Conservation (phyloP, 2,113 vertebrate genomes). For the Bostrychus sinensis region DNA sequence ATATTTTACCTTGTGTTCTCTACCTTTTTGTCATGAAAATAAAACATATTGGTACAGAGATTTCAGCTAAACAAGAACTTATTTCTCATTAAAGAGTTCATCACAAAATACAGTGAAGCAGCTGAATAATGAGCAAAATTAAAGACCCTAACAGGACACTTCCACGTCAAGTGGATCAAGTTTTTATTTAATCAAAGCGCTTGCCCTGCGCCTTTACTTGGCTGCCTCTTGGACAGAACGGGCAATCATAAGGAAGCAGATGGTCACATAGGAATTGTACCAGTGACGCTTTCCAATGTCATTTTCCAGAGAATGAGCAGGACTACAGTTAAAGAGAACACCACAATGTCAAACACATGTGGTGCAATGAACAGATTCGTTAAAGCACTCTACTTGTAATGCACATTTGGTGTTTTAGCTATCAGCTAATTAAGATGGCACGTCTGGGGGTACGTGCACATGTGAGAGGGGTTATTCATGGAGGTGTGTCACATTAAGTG, state of each 20-base stretch:
- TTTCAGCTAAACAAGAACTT: neutral
- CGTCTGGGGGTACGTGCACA: neutral
- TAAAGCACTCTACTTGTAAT: constrained; percentile 1
- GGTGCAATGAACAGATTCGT: neutral
- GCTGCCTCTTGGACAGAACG: constrained; percentile 58
- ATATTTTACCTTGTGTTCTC: constrained; percentile 17
- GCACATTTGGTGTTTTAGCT: neutral
- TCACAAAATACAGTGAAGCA: neutral
- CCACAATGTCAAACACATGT: neutral
- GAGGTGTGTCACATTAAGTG: constrained; percentile 38
- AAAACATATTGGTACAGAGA: neutral
- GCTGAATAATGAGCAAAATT: neutral
- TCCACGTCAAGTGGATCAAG: constrained; percentile 7
- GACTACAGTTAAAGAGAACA: constrained; percentile 33
- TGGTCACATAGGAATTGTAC: constrained; percentile 69
- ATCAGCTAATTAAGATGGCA: neutral
- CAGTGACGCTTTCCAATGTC: constrained; percentile 50
- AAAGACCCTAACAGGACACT: neutral
- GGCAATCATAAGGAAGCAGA: constrained; percentile 68
- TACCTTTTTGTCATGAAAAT: constrained; percentile 16
- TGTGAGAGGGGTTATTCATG: constrained; percentile 32
- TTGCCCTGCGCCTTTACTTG: constrained; percentile 29
- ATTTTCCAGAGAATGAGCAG: constrained; percentile 60
- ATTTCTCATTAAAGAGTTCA: neutral
- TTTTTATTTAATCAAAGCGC: constrained; percentile 23